Evolutionary conservation across 1,140 invertebrate species (phyloP), one percentile per base, ranked within the genome.

Genomic region (Chionoecetes opilio): DNA sequence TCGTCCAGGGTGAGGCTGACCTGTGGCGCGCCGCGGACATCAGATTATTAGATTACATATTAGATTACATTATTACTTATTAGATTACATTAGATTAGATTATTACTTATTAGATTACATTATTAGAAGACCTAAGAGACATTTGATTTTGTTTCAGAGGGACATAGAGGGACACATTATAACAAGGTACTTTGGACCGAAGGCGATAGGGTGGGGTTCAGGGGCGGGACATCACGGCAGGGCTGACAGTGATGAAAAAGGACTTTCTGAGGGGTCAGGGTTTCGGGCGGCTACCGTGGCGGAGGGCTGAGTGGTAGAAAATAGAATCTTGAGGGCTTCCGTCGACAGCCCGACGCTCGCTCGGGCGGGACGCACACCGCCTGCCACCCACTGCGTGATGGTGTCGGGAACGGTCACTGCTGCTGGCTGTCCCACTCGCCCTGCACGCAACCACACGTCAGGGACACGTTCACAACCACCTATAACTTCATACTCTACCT

Each of bases 341-440:
- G 8, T 97, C 96, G 98, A 97, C 34, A 98, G 97, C n/a, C 98
- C 98, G 1, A 98, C 96, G 5, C 98, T 98, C 82, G 97, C 97
- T 9, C 97, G 97, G 93, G 98, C 98, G 63, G 98, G 97, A 96
- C 98, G 98, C 82, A 98, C 97, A 2, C 98, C 98, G 35, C 97
- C 98, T 0, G 97, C 98, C 5, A 98, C 97, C 98, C 98, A 98
- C 86, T 98, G 97, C 8, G 98, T 98, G 46, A 98, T 98, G 0
- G 98, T 98, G 96, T 98, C 98, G 0, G 98, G 98, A 35, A 98
- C 96, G 46, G 21, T 97, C 97, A 63, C 97, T 97, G 75, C 98
- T 93, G 37, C 97, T 96, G 34, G 97, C 96, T 95, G 97, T 97
- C 29, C 98, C 98, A 96, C 97, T 97, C 84, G 97, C 97, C 94